These are phyloP conservation scores for Arizona elegans DNA, from an alignment of 2,113 vertebrate genomes.

Conservation along the genomic window DNA sequence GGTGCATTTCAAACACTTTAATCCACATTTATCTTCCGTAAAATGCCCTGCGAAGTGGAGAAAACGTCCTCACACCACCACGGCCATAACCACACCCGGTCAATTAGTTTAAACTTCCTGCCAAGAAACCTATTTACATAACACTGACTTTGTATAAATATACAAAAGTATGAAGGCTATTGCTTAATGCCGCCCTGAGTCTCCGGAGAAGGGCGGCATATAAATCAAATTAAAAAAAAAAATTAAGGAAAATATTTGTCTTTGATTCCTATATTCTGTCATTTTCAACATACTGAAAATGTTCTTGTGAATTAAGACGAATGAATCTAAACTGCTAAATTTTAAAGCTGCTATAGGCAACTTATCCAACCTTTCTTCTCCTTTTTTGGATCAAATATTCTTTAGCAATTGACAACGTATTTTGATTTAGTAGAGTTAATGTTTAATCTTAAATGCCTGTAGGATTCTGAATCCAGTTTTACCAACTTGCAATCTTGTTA, in stretches of 20 bases:
- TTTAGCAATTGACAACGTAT: neutral
- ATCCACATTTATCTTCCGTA: no score
- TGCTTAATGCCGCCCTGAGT: no score
- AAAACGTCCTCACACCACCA: no score
- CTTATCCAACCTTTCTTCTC: neutral
- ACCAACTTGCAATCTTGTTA: neutral
- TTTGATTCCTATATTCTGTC: constrained; percentile 20
- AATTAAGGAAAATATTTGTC: constrained; percentile 13
- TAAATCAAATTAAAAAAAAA: no score
- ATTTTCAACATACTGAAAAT: constrained; percentile 10
- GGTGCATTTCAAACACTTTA: no score
- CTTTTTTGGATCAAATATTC: neutral
- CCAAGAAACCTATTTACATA: no score
- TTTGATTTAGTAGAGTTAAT: neutral
- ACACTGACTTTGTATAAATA: no score
- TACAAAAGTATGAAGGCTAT: no score
- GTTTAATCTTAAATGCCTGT: neutral
- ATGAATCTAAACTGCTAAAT: neutral
- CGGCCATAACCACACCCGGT: no score
- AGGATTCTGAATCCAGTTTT: neutral
- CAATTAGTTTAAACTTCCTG: no score
- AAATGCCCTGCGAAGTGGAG: no score
- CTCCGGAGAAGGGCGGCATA: no score
- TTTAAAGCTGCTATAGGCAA: neutral
- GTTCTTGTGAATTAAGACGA: neutral